Conservation (phyloP, 2,888 invertebrate species). For the Tenthredo amoena region DNA sequence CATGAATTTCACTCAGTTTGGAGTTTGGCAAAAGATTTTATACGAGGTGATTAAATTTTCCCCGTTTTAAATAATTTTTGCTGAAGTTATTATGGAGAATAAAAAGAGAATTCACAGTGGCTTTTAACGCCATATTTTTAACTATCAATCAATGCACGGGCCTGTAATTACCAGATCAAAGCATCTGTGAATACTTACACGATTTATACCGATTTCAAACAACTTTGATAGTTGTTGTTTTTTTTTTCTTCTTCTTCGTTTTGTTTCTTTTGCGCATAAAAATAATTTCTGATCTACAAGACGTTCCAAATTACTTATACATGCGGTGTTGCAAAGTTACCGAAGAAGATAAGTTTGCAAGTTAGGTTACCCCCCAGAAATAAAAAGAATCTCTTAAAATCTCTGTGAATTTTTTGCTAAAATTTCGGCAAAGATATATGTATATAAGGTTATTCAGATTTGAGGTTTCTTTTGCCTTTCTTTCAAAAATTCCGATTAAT, state of each 20-base stretch:
- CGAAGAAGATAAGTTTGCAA: neutral
- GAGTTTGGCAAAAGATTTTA: slow-evolving; percentile 27
- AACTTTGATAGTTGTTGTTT: neutral
- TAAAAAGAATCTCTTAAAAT: neutral
- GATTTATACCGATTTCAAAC: neutral
- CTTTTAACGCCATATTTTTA: slow-evolving; percentile 15
- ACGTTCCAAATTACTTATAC: neutral
- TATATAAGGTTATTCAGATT: neutral
- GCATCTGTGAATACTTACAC: neutral
- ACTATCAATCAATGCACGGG: neutral
- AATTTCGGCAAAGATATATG: neutral
- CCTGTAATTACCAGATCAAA: slow-evolving; percentile 20
- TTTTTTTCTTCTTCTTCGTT: neutral
- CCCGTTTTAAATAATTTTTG: slow-evolving; percentile 24
- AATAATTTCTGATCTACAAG: neutral
- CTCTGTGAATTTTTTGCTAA: neutral
- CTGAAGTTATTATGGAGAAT: slow-evolving; percentile 7
- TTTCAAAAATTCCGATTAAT: neutral
- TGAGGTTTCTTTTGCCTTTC: neutral
- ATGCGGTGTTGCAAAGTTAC: neutral
- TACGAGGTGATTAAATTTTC: slow-evolving; percentile 8
- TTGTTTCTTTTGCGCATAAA: neutral
- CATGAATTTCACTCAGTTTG: slow-evolving; percentile 23
- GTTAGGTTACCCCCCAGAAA: neutral
- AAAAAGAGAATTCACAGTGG: neutral